These are phyloP conservation scores for Fringilla coelebs DNA, from an alignment of 2,797 vertebrate genomes.

Conservation along the genomic window DNA sequence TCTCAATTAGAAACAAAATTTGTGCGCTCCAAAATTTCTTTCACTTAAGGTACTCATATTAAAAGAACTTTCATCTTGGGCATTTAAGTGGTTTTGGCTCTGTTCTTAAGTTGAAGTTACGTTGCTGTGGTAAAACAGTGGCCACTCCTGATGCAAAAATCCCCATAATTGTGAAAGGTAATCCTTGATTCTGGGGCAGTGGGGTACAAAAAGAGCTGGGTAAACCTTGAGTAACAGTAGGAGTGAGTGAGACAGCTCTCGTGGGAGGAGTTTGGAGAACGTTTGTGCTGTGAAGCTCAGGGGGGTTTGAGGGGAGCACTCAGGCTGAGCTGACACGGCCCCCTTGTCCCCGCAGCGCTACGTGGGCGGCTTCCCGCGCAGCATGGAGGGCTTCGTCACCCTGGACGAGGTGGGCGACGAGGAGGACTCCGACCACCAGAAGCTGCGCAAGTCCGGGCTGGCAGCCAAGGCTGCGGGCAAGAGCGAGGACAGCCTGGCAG, in stretches of 20 bases:
- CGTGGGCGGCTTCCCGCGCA: slow-evolving; percentile 83
- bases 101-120: background rate
- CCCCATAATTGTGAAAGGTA: background rate
- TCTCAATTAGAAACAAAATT: background rate
- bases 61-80: background rate
- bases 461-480: slow-evolving; percentile 67
- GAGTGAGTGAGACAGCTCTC: background rate
- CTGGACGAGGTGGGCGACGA: slow-evolving; percentile 90
- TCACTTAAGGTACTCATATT: background rate
- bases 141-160: background rate
- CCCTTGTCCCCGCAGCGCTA: slow-evolving; percentile 69
- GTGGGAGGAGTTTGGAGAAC: background rate
- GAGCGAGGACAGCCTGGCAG: slow-evolving; percentile 77
- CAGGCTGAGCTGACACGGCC: slow-evolving; percentile 36
- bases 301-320: background rate
- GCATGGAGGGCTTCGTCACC: slow-evolving; percentile 94
- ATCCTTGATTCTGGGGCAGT: background rate
- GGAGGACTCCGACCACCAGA: slow-evolving; percentile 79
- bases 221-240: background rate
- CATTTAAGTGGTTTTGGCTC: background rate
- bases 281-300: background rate
- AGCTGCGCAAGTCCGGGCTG: slow-evolving; percentile 66
- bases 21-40: background rate
- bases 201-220: background rate
- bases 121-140: background rate